These are phyloP conservation scores for Notolabrus celidotus DNA, from an alignment of 2,797 vertebrate species.

Conservation along the genomic window DNA sequence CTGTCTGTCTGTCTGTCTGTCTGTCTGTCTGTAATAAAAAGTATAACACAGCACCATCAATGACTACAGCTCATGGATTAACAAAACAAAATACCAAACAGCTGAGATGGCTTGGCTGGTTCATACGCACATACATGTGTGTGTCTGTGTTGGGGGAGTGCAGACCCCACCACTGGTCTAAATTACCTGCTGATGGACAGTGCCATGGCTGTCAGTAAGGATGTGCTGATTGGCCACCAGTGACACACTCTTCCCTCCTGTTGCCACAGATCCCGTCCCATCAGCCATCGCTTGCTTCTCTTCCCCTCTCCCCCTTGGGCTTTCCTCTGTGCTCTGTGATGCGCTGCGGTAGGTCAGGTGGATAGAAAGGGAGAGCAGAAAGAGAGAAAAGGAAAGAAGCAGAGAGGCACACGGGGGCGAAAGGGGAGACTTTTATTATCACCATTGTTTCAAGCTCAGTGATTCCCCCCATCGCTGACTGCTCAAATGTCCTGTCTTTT, in stretches of 20 bases:
- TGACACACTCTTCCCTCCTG: slow-evolving; percentile 29
- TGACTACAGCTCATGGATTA: no score
- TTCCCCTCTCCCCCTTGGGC: slow-evolving; percentile 5
- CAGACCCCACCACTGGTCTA: slow-evolving; percentile 37
- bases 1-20: no score
- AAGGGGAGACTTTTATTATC: slow-evolving; percentile 82
- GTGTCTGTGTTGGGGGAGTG: background rate
- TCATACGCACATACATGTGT: background rate
- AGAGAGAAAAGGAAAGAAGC: slow-evolving; percentile 36
- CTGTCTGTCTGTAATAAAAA: no score
- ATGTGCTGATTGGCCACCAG: slow-evolving; percentile 64
- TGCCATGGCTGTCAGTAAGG: slow-evolving; percentile 54
- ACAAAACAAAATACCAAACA: background rate
- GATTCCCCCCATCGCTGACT: slow-evolving; percentile 49
- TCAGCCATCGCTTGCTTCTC: slow-evolving; percentile 13
- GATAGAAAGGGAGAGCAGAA: slow-evolving; percentile 45
- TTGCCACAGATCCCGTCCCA: slow-evolving; percentile 38
- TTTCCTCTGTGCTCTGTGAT: slow-evolving; percentile 46
- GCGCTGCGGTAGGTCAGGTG: slow-evolving; percentile 82
- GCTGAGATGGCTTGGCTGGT: slow-evolving; percentile 23
- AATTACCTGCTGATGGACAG: slow-evolving; percentile 75
- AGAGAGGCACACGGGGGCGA: slow-evolving; percentile 57
- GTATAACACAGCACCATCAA: no score
- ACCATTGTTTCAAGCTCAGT: slow-evolving; percentile 77
- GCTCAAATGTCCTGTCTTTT: slow-evolving; percentile 84